A percentile compares a stretch with the other conserved stretches of the same genome.
Evolutionary conservation across 1,140 invertebrate genomes (phyloP).

Genomic region (Lepidurus apus): DNA sequence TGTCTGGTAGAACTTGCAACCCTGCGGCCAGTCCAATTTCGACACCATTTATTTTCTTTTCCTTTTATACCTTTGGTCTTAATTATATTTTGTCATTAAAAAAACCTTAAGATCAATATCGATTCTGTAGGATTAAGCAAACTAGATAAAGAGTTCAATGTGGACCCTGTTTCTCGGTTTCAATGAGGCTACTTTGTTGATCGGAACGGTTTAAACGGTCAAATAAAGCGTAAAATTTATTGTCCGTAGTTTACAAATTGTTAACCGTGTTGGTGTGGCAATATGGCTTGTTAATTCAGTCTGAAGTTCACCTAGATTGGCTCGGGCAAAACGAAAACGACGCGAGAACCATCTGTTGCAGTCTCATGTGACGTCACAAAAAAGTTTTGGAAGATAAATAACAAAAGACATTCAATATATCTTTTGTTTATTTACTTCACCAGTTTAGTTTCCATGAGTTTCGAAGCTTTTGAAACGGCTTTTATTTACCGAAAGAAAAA

Average conservation of each 20-base stretch:
- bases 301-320: constrained; percentile 12
- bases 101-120: background rate
- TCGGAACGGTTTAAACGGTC: background rate
- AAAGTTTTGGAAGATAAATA: background rate
- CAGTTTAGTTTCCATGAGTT: no score
- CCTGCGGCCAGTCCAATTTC: background rate
- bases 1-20: constrained; percentile 11
- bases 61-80: background rate
- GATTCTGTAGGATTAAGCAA: background rate
- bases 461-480: no score
- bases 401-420: background rate
- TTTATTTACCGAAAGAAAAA: background rate
- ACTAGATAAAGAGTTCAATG: background rate
- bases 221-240: background rate
- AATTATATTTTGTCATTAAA: background rate
- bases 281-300: background rate
- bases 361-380: background rate
- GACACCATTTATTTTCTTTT: background rate
- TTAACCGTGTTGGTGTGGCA: no score
- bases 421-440: no score
- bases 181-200: background rate
- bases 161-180: background rate
- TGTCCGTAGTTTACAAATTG: no score
- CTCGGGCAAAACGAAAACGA: background rate
- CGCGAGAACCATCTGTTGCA: background rate